Percentiles rank a stretch among this genome's conserved stretches.
These are phyloP conservation scores for Mya arenaria DNA, from an alignment of 1,140 invertebrate species.

Conservation along the genomic window DNA sequence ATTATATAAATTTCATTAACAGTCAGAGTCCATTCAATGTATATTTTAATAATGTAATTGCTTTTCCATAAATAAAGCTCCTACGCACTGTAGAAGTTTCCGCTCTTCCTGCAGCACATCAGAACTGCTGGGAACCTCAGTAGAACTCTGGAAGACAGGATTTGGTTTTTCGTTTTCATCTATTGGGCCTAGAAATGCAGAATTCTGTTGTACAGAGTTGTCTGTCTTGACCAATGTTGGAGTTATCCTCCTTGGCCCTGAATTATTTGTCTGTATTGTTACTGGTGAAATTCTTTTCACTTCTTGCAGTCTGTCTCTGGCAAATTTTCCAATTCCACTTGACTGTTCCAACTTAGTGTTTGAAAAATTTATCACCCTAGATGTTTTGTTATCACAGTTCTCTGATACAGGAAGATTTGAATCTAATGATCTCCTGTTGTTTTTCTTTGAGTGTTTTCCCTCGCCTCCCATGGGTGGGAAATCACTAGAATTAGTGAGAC, in stretches of 20 bases:
- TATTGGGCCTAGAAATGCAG: constrained; percentile 46
- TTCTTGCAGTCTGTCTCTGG: constrained; percentile 33
- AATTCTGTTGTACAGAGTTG: constrained; percentile 43
- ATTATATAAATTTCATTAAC: no score
- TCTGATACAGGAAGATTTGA: constrained; percentile 29
- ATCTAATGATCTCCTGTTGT: constrained; percentile 32
- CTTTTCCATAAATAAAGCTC: no score
- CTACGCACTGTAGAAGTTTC: constrained; percentile 62
- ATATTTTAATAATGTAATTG: no score
- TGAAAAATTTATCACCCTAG: constrained; percentile 51
- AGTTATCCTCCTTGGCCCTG: constrained; percentile 52
- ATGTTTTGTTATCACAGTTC: constrained; percentile 30
- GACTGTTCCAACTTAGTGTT: constrained; percentile 7
- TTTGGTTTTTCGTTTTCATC: constrained; percentile 42
- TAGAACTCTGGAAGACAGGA: no score
- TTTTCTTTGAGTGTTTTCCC: neutral
- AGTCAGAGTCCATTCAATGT: no score
- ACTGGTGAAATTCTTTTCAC: constrained; percentile 32
- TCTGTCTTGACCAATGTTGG: constrained; percentile 49
- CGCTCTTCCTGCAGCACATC: constrained; percentile 55
- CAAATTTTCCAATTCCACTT: constrained; percentile 7
- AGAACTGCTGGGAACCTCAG: neutral
- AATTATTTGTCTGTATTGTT: constrained; percentile 6
- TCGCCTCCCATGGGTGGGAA: constrained; percentile 41
- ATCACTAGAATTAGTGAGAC: constrained; percentile 41